Evolutionary conservation across 2,113 vertebrate genomes (phyloP).

Genomic region (Percopsis transmontana): DNA sequence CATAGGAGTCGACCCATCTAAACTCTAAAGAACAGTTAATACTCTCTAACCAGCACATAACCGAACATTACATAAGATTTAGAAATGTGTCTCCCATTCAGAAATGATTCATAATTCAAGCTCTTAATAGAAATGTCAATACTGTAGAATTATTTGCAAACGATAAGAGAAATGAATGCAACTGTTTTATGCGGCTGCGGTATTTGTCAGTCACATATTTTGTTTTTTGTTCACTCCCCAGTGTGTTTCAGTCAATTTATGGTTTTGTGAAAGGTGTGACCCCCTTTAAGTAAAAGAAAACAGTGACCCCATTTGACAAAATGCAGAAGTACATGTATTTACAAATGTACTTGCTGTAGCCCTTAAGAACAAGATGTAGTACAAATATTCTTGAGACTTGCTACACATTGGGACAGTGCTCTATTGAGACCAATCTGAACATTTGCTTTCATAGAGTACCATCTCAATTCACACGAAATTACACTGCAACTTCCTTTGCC

Average conservation of each 20-base stretch:
- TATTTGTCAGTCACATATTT: not conserved
- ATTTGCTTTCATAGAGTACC: constrained; percentile 39
- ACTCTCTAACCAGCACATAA: not conserved
- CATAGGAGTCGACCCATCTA: constrained; percentile 50
- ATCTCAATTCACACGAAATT: too few relatives aligned
- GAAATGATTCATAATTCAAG: not conserved
- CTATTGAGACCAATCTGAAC: constrained; percentile 21
- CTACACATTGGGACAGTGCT: constrained; percentile 10
- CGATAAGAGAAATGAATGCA: not conserved
- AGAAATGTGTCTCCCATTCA: not conserved
- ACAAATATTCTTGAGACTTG: constrained; percentile 3
- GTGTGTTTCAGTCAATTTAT: not conserved
- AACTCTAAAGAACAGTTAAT: constrained; percentile 53
- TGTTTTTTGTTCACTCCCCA: too few relatives aligned
- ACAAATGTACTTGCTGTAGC: not conserved
- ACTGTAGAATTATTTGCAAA: not conserved
- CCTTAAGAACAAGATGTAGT: constrained; percentile 3
- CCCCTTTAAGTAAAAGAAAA: constrained; percentile 38
- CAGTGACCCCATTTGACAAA: constrained; percentile 66
- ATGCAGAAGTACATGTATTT: constrained; percentile 52
- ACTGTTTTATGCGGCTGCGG: not conserved
- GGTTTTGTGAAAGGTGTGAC: not conserved
- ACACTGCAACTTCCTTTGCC: constrained; percentile 34
- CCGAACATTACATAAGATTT: constrained; percentile 1
- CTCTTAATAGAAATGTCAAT: not conserved